phyloP scores from a whole-genome alignment of 2,797 vertebrate species.

The Fistularia tabacaria region DNA sequence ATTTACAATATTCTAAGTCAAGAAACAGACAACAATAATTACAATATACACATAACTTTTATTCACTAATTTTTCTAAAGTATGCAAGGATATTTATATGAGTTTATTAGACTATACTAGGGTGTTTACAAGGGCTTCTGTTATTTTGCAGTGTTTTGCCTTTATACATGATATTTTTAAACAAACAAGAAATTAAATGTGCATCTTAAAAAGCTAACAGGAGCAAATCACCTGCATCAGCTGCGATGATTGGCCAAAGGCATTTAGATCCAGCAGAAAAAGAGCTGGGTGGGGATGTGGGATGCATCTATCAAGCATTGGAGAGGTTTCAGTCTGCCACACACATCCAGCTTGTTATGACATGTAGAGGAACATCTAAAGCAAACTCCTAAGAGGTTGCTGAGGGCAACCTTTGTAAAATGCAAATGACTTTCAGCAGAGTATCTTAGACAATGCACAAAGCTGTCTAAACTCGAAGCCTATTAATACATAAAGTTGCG shows the following conservation, averaged over 20 bases:
- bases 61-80: no score
- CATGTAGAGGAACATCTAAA: conserved; percentile 69
- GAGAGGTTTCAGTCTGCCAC: conserved; percentile 63
- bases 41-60: no score
- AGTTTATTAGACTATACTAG: conserved; percentile 6
- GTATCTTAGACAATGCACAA: conserved; percentile 73
- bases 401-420: conserved; percentile 74
- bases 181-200: conserved; percentile 23
- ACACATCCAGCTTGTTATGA: conserved; percentile 66
- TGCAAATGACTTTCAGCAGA: conserved; percentile 68
- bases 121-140: neutral
- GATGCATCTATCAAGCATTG: conserved; percentile 28
- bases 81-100: no score
- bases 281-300: conserved; percentile 19
- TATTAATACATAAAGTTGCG: conserved; percentile 66
- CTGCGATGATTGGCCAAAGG: conserved; percentile 58
- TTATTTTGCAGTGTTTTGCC: conserved; percentile 3
- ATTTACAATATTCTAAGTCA: no score
- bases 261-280: conserved; percentile 42
- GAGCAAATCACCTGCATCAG: conserved; percentile 31
- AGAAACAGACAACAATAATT: no score
- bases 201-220: conserved; percentile 31
- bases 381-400: conserved; percentile 72
- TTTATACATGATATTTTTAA: conserved; percentile 13
- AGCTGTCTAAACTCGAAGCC: conserved; percentile 66